Evolutionary conservation across 2,113 vertebrate species (phyloP).

Genomic region (Halcyon malimbica): DNA sequence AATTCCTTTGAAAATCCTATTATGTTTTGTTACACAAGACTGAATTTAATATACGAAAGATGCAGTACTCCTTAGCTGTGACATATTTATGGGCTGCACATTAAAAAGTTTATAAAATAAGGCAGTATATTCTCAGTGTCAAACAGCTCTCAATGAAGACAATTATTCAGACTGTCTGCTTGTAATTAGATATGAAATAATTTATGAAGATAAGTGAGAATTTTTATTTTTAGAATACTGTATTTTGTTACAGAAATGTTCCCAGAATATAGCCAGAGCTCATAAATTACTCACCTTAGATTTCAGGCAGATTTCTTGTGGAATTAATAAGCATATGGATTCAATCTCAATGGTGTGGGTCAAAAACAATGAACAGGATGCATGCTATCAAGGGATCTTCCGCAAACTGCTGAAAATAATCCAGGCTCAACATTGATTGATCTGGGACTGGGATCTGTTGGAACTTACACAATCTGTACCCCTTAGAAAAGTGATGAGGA

Average conservation of each 20-base stretch:
- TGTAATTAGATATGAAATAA: slow-evolving; percentile 76
- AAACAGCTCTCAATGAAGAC: slow-evolving; percentile 71
- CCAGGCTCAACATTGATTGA: not conserved
- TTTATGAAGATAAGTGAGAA: slow-evolving; percentile 71
- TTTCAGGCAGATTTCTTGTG: slow-evolving; percentile 57
- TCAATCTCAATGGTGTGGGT: slow-evolving; percentile 44
- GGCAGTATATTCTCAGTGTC: slow-evolving; percentile 75
- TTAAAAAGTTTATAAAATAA: slow-evolving; percentile 79
- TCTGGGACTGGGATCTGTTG: slow-evolving; percentile 4
- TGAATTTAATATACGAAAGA: slow-evolving; percentile 82
- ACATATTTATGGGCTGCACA: slow-evolving; percentile 77
- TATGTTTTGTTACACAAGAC: slow-evolving; percentile 83
- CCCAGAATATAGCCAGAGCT: slow-evolving; percentile 34
- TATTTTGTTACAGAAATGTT: slow-evolving; percentile 68
- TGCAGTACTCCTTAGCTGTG: slow-evolving; percentile 74
- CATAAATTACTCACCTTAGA: slow-evolving; percentile 64
- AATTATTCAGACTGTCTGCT: slow-evolving; percentile 75
- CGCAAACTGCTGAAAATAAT: slow-evolving; percentile 51
- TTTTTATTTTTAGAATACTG: slow-evolving; percentile 47
- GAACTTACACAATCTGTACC: not conserved
- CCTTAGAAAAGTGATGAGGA: slow-evolving; percentile 6
- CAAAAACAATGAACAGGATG: slow-evolving; percentile 54
- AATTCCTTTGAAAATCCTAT: slow-evolving; percentile 83
- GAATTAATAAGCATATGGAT: slow-evolving; percentile 67
- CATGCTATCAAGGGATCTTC: not conserved